Evolutionary conservation across 53 echinoderm and acorn worm species (phyloP).

Genomic region (Mesocentrotus franciscanus): DNA sequence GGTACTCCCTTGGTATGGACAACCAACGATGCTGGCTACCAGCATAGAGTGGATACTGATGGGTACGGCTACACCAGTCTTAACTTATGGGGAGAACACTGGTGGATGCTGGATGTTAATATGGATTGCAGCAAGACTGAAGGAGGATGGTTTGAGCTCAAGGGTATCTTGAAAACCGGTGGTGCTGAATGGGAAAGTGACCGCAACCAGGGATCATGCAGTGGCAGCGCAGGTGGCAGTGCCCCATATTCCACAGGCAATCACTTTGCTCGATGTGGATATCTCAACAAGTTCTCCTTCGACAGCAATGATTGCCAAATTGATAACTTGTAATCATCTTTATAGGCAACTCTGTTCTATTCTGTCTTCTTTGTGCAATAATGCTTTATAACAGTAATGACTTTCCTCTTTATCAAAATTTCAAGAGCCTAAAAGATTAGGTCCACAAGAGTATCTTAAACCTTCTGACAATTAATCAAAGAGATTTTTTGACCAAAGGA

Average conservation of each 20-base stretch:
- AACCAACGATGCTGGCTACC: conserved; percentile 73
- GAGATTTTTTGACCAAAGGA: no score
- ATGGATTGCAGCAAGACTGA: conserved; percentile 85
- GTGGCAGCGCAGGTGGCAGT: conserved; percentile 64
- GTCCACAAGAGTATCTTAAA: not conserved
- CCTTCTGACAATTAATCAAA: no score
- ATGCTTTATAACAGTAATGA: not conserved
- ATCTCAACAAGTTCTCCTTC: conserved; percentile 69
- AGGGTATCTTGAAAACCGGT: conserved; percentile 55
- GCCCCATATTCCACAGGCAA: conserved; percentile 67
- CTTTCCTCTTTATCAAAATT: not conserved
- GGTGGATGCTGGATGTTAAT: conserved; percentile 87
- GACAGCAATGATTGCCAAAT: conserved; percentile 68
- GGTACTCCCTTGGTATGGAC: conserved; percentile 95
- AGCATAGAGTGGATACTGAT: conserved; percentile 64
- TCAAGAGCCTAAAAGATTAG: not conserved
- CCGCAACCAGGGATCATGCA: conserved; percentile 56
- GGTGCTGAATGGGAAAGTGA: conserved; percentile 80
- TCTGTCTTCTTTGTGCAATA: conserved; percentile 20
- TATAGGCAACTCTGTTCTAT: not conserved
- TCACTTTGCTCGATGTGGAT: conserved; percentile 77
- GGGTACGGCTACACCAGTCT: conserved; percentile 86
- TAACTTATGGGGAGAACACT: conserved; percentile 86
- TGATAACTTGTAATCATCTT: conserved; percentile 49
- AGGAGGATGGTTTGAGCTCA: conserved; percentile 91